Conservation (phyloP, 2,113 vertebrate genomes). For the Pholis gunnellus region DNA sequence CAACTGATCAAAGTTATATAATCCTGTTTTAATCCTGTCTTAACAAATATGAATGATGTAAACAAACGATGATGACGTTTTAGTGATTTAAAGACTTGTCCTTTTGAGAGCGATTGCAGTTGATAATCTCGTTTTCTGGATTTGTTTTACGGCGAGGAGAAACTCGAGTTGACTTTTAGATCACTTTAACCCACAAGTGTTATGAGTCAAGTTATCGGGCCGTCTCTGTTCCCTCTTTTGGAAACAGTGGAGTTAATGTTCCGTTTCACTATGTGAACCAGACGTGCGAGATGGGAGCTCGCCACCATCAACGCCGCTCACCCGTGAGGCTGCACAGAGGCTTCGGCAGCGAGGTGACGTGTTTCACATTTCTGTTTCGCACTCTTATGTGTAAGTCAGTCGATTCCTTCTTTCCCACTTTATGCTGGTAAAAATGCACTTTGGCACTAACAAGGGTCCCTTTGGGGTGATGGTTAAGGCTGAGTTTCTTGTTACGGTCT, state of each 20-base stretch:
- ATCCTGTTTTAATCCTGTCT: background rate
- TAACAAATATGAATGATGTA: background rate
- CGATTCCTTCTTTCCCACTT: slow-evolving; percentile 41
- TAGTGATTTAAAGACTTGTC: background rate
- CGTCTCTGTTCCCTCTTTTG: slow-evolving; percentile 54
- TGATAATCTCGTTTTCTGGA: background rate
- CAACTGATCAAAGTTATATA: background rate
- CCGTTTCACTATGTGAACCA: slow-evolving; percentile 71
- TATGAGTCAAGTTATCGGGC: slow-evolving; percentile 34
- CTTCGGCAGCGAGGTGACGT: slow-evolving; percentile 49
- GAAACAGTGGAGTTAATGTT: slow-evolving; percentile 63
- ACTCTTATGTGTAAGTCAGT: slow-evolving; percentile 56
- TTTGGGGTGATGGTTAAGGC: slow-evolving; percentile 35
- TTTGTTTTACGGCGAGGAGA: background rate
- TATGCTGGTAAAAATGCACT: slow-evolving; percentile 48
- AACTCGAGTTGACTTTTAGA: background rate
- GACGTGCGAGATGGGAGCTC: slow-evolving; percentile 71
- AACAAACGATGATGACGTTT: background rate
- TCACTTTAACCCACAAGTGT: slow-evolving; percentile 31
- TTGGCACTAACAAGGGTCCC: slow-evolving; percentile 37
- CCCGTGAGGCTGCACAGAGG: slow-evolving; percentile 25
- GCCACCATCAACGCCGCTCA: slow-evolving; percentile 52
- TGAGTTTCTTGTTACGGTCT: slow-evolving; percentile 52
- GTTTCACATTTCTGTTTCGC: slow-evolving; percentile 61
- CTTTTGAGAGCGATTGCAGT: background rate